Percentiles rank a stretch among this genome's conserved stretches.
Evolutionary conservation across 1,140 invertebrate genomes (phyloP).

Genomic region (Bombus confusus): DNA sequence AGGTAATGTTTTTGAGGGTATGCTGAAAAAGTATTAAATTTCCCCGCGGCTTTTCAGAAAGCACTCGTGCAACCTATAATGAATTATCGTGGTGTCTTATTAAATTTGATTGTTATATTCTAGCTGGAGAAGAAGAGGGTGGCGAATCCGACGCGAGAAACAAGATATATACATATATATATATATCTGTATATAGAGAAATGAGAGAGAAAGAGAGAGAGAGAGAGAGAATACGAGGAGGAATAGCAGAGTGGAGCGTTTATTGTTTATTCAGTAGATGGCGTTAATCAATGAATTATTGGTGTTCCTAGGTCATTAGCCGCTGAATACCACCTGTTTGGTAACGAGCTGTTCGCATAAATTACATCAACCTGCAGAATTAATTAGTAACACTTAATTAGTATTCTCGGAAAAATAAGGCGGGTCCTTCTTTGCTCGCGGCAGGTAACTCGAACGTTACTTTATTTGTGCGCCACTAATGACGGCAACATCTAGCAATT

Average conservation of each 20-base stretch:
- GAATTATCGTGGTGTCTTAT: slow-evolving; percentile 42
- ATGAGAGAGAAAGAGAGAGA: not conserved
- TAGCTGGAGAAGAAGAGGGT: not conserved
- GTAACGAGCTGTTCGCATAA: slow-evolving; percentile 63
- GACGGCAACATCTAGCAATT: not conserved
- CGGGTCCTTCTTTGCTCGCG: slow-evolving; percentile 7
- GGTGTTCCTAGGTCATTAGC: slow-evolving; percentile 65
- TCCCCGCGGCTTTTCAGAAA: not conserved
- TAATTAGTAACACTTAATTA: slow-evolving; percentile 63
- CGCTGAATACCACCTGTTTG: slow-evolving; percentile 63
- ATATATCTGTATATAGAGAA: too few species aligned
- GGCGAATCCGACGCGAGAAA: too few species aligned
- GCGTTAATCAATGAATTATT: slow-evolving; percentile 69
- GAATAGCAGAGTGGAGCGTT: slow-evolving; percentile 5
- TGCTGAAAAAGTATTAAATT: slow-evolving; percentile 20
- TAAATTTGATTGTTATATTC: slow-evolving; percentile 41
- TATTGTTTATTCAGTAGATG: slow-evolving; percentile 64
- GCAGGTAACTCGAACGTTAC: slow-evolving; percentile 1
- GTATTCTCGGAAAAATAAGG: slow-evolving; percentile 54
- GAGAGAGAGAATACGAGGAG: not conserved
- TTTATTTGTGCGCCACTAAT: slow-evolving; percentile 24
- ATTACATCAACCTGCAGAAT: slow-evolving; percentile 57
- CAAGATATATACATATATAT: too few species aligned
- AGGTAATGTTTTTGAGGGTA: slow-evolving; percentile 27
- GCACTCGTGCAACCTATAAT: not conserved